Conservation (phyloP, 2,888 invertebrate species). For the Amphipoea oculea region DNA sequence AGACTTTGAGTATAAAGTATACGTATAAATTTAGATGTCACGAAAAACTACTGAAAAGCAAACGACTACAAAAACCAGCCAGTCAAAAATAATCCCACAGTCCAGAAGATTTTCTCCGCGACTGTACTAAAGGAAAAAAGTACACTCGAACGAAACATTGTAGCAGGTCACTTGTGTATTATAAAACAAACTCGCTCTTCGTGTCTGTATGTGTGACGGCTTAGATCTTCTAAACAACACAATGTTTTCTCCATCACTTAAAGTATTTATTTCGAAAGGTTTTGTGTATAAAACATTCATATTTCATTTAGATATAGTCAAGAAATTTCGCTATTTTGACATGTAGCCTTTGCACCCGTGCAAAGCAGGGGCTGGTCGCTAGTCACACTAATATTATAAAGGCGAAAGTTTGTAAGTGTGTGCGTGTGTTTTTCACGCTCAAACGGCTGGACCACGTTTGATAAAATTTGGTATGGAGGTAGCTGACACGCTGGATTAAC, state of each 20-base stretch:
- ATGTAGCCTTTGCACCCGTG: no score
- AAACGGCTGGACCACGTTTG: no score
- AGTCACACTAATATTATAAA: no score
- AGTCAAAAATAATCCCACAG: slow-evolving; percentile 23
- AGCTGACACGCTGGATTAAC: no score
- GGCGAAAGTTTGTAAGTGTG: no score
- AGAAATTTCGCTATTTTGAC: no score
- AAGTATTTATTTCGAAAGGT: neutral
- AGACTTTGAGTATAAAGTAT: no score
- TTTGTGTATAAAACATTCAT: neutral
- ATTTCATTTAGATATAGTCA: neutral
- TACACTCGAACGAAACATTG: slow-evolving; percentile 8
- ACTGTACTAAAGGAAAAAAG: slow-evolving; percentile 26
- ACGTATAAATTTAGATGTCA: neutral
- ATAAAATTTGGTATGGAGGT: no score
- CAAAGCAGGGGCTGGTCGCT: neutral
- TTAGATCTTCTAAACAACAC: neutral
- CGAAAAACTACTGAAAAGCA: neutral
- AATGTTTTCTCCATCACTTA: neutral
- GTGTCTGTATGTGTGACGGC: neutral
- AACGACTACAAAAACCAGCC: neutral
- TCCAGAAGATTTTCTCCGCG: neutral
- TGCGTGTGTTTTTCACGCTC: no score
- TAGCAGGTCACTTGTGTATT: neutral
- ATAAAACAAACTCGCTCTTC: neutral